Evolutionary conservation across 2,113 vertebrate species (phyloP), one percentile per base, ranked within the genome.

Genomic region (Sander vitreus): DNA sequence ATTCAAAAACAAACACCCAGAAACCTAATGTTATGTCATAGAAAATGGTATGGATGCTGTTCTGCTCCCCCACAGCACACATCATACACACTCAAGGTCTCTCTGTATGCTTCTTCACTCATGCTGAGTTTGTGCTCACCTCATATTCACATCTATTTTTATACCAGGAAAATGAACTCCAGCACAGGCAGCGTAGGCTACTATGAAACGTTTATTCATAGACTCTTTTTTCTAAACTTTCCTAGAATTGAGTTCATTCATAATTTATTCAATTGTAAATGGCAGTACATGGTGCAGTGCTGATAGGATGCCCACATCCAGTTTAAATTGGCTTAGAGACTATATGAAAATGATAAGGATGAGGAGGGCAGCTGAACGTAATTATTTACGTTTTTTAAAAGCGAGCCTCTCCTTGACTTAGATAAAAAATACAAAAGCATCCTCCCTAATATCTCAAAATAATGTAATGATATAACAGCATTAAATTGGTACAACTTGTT

Each of bases 81-180:
- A 62, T 5, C 63, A 62, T 5, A 67, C 69, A 62, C 67, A 55
- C 60, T 33, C 62, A 66, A 7, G 2, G 33, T 73, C 54, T 50
- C 48, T 57, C 71, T 58, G 78, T 14, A 18, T 83, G 67, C 71
- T 27, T 76, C 63, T 57, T 76, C 81, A 65, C 76, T 81, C 82
- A 87, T 53, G 68, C 18, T 48, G 76, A 76, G 75, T 87, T 84
- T 82, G 62, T 60, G 54, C 53, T 65, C 18, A 25, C 67, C 50
- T 81, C 59, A 63, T 78, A 73, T 59, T 81, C 73, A 62, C 23
- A n/a, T 87, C 83, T 89, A 84, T 91, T 84, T 86, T 85, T 80
- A 75, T 58, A 76, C 59, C 84, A 72, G 62, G 16, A 54, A 63
- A 81, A 75, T 68, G 51, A 78, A 83, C 72, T 78, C 50, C 39